Conservation (phyloP, 1,140 invertebrate genomes). For the Cyclina sinensis region DNA sequence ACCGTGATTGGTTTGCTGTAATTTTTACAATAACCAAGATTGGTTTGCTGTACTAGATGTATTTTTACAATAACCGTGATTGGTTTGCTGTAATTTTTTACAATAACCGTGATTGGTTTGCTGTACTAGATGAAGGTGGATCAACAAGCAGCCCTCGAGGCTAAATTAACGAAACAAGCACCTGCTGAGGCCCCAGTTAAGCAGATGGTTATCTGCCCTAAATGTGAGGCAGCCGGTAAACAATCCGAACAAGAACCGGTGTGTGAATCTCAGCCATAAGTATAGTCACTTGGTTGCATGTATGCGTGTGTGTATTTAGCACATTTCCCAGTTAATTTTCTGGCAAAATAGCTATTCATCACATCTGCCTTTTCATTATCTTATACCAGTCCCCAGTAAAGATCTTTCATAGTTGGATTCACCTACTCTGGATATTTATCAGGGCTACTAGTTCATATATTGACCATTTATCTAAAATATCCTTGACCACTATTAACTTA, state of each 20-base stretch:
- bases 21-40: no score
- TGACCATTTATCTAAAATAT: no score
- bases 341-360: not conserved
- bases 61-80: no score
- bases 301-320: slow-evolving; percentile 12
- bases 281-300: not conserved
- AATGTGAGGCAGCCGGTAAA: slow-evolving; percentile 57
- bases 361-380: not conserved
- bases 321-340: not conserved
- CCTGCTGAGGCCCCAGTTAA: not conserved
- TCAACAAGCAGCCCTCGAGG: slow-evolving; percentile 42
- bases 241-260: not conserved
- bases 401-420: no score
- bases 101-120: not conserved
- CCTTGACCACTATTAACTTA: no score
- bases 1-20: no score
- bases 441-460: no score
- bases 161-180: not conserved
- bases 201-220: slow-evolving; percentile 39
- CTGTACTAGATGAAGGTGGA: slow-evolving; percentile 42
- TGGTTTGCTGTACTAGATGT: not conserved
- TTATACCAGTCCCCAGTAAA: not conserved
- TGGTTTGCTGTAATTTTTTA: no score
- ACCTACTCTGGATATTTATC: no score
- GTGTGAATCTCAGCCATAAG: slow-evolving; percentile 23